Conservation (phyloP, 2,888 invertebrate genomes). For the Heliconius hortense region DNA sequence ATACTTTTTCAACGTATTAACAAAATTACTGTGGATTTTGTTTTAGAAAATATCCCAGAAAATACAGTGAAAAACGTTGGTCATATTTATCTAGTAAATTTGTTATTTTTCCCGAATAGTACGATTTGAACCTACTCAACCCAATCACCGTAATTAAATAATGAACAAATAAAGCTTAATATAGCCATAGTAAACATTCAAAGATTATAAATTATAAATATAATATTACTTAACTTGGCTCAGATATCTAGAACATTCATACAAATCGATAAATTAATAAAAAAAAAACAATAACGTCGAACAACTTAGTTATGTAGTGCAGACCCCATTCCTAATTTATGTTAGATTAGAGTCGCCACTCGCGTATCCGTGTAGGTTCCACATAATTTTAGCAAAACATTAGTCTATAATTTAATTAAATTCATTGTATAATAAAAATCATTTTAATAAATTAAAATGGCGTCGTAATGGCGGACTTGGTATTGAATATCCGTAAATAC, state of each 20-base stretch:
- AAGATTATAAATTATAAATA: not conserved
- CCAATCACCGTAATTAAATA: not conserved
- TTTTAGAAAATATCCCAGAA: too few relatives aligned
- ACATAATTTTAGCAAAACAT: not conserved
- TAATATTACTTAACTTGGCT: too few relatives aligned
- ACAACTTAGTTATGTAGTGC: not conserved
- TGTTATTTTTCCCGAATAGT: too few relatives aligned
- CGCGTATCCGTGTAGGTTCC: slow-evolving; percentile 21
- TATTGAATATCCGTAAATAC: not conserved
- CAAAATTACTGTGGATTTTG: too few relatives aligned
- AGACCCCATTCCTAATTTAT: not conserved
- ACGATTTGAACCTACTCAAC: not conserved
- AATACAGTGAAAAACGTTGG: too few relatives aligned
- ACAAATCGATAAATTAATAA: too few relatives aligned
- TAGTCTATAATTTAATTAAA: not conserved
- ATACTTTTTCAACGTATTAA: too few relatives aligned
- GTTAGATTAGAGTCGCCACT: slow-evolving; percentile 1
- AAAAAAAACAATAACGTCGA: not conserved
- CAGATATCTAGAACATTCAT: too few relatives aligned
- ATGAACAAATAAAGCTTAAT: not conserved
- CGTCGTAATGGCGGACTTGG: not conserved
- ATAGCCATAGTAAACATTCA: not conserved
- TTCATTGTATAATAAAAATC: not conserved
- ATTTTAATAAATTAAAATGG: slow-evolving; percentile 1
- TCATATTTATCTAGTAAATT: too few relatives aligned